Percentiles rank a stretch among this genome's conserved stretches.
phyloP scores from a whole-genome alignment of 2,113 vertebrate genomes.

The Salvelinus namaycush region DNA sequence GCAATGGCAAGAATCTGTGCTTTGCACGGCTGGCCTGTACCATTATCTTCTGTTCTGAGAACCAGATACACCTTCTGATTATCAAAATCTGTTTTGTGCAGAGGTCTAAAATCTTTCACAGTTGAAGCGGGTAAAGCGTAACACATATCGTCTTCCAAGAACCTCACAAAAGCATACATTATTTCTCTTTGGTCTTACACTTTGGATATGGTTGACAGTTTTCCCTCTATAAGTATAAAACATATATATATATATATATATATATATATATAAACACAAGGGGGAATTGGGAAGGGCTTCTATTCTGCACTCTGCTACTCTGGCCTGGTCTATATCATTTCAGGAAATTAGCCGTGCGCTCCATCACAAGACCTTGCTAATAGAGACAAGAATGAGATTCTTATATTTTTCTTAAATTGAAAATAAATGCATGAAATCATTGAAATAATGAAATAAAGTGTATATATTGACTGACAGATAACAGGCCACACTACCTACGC shows the following conservation, averaged over 20 bases:
- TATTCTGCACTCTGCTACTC: constrained; percentile 82
- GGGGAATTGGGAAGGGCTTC: constrained; percentile 66
- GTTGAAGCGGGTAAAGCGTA: constrained; percentile 87
- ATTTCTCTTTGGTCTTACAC: constrained; percentile 77
- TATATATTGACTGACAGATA: too few species aligned
- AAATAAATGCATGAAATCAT: too few species aligned
- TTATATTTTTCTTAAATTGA: neutral
- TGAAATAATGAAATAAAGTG: too few species aligned
- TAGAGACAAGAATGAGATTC: constrained; percentile 12
- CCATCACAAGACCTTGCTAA: constrained; percentile 9
- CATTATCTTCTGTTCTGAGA: constrained; percentile 81
- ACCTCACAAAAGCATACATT: constrained; percentile 95
- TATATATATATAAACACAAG: constrained; percentile 70
- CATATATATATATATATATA: constrained; percentile 56
- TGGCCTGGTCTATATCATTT: constrained; percentile 70
- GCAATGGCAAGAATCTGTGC: constrained; percentile 96
- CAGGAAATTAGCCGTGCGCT: constrained; percentile 24
- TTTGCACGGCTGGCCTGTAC: constrained; percentile 85
- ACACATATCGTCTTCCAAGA: constrained; percentile 95
- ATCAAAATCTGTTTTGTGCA: constrained; percentile 90
- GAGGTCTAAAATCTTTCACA: constrained; percentile 90
- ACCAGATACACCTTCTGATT: constrained; percentile 90
- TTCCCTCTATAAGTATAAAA: constrained; percentile 76
- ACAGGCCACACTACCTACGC: too few species aligned
- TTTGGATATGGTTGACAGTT: constrained; percentile 78